Conservation (phyloP, 2,888 invertebrate species). For the Branchinecta sandiegonensis region DNA sequence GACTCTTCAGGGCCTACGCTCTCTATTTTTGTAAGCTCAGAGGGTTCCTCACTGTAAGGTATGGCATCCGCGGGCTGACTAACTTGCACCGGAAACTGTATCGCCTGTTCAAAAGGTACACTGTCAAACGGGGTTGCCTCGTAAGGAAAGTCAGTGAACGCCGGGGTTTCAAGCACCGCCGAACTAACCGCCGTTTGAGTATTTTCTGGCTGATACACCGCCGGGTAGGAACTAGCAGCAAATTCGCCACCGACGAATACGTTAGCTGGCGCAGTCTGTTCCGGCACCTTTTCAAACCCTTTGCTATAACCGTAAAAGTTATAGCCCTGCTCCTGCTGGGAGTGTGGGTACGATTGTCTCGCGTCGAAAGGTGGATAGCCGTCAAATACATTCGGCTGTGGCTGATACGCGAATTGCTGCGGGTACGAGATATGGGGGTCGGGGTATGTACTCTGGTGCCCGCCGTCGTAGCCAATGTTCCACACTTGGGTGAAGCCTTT, state of each 20-base stretch:
- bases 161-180: not conserved
- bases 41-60: not conserved
- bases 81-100: not conserved
- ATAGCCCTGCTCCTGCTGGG: not conserved
- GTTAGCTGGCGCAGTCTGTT: not conserved
- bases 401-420: constrained; percentile 10
- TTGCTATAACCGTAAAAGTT: not conserved
- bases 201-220: not conserved
- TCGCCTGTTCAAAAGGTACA: not conserved
- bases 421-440: not conserved
- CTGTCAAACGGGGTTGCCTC: not conserved
- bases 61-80: not conserved
- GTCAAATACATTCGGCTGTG: not conserved
- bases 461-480: not conserved
- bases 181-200: not conserved
- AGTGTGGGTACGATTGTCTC: not conserved
- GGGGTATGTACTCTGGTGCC: not conserved
- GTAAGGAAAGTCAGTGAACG: not conserved
- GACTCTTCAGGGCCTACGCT: not conserved
- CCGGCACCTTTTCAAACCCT: too few species aligned
- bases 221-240: not conserved
- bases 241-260: not conserved
- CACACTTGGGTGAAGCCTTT: not conserved
- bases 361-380: not conserved
- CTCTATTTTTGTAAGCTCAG: not conserved